Evolutionary conservation across 2,797 vertebrate species (phyloP).

Genomic region (Sebastes glaucus): DNA sequence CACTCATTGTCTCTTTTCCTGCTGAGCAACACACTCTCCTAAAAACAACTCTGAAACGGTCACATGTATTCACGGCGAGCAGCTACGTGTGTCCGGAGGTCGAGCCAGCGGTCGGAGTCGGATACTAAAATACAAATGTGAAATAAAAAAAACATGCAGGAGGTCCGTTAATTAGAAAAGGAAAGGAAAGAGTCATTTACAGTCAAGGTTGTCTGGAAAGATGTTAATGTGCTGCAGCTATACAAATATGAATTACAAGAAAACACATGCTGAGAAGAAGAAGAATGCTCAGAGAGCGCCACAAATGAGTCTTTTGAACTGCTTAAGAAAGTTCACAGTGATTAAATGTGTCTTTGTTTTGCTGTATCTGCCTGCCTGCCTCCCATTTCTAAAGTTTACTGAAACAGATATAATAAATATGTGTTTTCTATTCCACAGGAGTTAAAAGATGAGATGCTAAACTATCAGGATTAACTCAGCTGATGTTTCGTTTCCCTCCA

Average conservation of each 20-base stretch:
- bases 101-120: background rate
- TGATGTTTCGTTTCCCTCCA: background rate
- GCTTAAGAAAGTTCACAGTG: background rate
- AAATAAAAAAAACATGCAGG: slow-evolving; percentile 23
- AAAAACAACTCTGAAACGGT: slow-evolving; percentile 9
- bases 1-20: slow-evolving; percentile 19
- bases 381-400: background rate
- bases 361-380: background rate
- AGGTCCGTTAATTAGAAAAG: slow-evolving; percentile 19
- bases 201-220: slow-evolving; percentile 27
- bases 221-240: slow-evolving; percentile 40
- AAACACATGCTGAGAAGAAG: slow-evolving; percentile 1
- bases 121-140: slow-evolving; percentile 8
- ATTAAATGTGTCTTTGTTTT: background rate
- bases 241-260: slow-evolving; percentile 3
- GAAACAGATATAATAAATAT: background rate
- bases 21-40: background rate
- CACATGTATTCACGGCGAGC: slow-evolving; percentile 21
- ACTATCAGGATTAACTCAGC: background rate
- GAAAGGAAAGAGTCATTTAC: slow-evolving; percentile 22
- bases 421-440: background rate
- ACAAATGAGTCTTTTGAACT: background rate
- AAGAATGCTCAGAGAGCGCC: background rate
- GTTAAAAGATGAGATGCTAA: background rate
- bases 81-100: slow-evolving; percentile 10